Evolutionary conservation across 2,113 vertebrate species (phyloP), one percentile per base, ranked within the genome.

Genomic region (Colius striatus): DNA sequence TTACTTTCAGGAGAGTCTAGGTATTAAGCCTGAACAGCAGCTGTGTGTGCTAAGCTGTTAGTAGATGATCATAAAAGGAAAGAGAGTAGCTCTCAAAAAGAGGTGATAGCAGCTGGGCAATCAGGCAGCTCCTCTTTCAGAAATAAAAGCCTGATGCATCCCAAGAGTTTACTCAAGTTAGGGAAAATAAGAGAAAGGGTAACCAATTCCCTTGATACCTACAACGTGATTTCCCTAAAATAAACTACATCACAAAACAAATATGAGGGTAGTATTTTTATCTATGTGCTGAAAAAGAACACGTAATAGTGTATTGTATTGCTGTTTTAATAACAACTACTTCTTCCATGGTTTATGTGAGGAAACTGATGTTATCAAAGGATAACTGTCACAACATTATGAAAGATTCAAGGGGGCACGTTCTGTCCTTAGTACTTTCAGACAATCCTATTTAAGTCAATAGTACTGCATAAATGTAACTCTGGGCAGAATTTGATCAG

Each of bases 401-500:
- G 19, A 57, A 53, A 68, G 70, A 76, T 78, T 41, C 77, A 23
- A 63, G 45, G 41, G 50, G 26, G 5, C 18, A 55, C 6, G 2
- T 36, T 87, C 62, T 43, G 48, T 62, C 66, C 27, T 61, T 36
- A 63, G 54, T n/a, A 66, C 45, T 89, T 78, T 25, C 60, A 84
- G 67, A 82, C 61, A 90, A 53, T 26, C 27, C 55, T 78, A 10
- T 74, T 76, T 72, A 83, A 13, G 13, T 74, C 45, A 78, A 90
- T 17, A 86, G 10, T 4, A 53, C 29, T 94, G 66, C 79, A 72
- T 34, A 90, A 93, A 78, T 43, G 70, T 75, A 78, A 86, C 36
- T 90, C 53, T 50, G 62, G 32, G 41, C 68, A 72, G 90, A 90
- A 86, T 90, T 74, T 84, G 70, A 95, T 89, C 87, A 66, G 78